A percentile compares a stretch with the other conserved stretches of the same genome.
phyloP scores from a whole-genome alignment of 2,888 invertebrate species.

The Pyrrhosoma nymphula region DNA sequence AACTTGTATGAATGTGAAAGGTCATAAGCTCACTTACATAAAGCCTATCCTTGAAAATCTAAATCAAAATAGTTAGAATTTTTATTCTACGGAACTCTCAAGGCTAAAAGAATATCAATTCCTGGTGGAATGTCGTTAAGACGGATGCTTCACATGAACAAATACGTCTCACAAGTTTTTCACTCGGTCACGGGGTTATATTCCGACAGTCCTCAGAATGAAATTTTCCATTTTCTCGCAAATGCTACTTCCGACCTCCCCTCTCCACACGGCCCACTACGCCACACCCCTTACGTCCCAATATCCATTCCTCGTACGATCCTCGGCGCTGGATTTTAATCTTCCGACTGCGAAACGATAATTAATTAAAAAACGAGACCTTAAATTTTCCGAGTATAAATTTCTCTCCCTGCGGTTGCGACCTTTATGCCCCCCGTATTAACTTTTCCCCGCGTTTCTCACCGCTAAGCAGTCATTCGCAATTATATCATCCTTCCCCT shows the following conservation, averaged over 20 bases:
- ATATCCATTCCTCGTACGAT: background rate
- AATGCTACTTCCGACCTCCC: background rate
- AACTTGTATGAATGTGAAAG: too few species aligned
- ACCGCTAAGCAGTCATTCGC: background rate
- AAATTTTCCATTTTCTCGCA: background rate
- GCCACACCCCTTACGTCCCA: background rate
- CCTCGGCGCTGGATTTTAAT: constrained; percentile 1
- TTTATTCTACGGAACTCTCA: too few species aligned
- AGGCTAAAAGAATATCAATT: too few species aligned
- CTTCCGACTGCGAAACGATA: background rate
- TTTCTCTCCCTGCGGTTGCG: constrained; percentile 8
- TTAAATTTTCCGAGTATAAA: background rate
- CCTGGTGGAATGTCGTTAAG: too few species aligned
- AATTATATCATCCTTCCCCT: background rate
- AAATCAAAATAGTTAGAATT: too few species aligned
- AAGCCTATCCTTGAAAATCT: too few species aligned
- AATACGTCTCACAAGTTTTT: background rate
- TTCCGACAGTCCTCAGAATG: background rate
- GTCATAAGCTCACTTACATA: too few species aligned
- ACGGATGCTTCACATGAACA: background rate
- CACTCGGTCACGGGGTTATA: background rate
- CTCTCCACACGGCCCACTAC: background rate
- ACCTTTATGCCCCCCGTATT: background rate
- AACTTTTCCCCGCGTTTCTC: background rate
- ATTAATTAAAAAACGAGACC: background rate